Percentiles rank a stretch among this genome's conserved stretches.
phyloP scores from a whole-genome alignment of 1,140 invertebrate genomes.

The Drosophila triauraria region DNA sequence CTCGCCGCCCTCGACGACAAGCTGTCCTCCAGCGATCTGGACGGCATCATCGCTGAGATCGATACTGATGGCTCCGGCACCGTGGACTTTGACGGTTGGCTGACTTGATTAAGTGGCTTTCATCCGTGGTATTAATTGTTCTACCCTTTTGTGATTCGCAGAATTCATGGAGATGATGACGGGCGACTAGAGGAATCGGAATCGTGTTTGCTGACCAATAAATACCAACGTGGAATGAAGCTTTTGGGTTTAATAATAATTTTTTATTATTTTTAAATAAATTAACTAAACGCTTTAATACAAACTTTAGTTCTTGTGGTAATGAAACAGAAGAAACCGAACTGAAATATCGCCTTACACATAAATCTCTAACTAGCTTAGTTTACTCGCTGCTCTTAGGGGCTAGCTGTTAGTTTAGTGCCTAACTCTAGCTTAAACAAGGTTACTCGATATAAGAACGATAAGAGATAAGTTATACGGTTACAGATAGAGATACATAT shows the following conservation, averaged over 20 bases:
- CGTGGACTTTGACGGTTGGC: slow-evolving; percentile 93
- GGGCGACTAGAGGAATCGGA: slow-evolving; percentile 86
- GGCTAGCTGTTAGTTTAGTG: slow-evolving; percentile 16
- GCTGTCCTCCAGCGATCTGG: slow-evolving; percentile 92
- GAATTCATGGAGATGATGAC: slow-evolving; percentile 96
- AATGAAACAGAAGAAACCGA: slow-evolving; percentile 49
- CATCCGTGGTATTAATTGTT: background rate
- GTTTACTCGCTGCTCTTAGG: slow-evolving; percentile 26
- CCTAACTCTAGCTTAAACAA: slow-evolving; percentile 49
- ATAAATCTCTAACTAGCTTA: slow-evolving; percentile 19
- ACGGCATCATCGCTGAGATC: slow-evolving; percentile 97
- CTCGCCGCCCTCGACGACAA: slow-evolving; percentile 96
- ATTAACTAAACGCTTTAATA: slow-evolving; percentile 76
- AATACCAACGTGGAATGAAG: slow-evolving; percentile 34
- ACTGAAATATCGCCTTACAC: slow-evolving; percentile 25
- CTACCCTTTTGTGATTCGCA: slow-evolving; percentile 65
- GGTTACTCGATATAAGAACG: slow-evolving; percentile 54
- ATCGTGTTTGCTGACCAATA: slow-evolving; percentile 39
- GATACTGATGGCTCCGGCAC: slow-evolving; percentile 97
- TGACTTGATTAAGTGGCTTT: too few species aligned
- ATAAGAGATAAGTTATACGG: slow-evolving; percentile 54
- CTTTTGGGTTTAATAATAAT: slow-evolving; percentile 69
- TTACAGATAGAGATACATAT: slow-evolving; percentile 49
- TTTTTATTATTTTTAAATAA: slow-evolving; percentile 82
- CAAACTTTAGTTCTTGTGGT: slow-evolving; percentile 70